phyloP scores from a whole-genome alignment of 1,140 invertebrate genomes.

The Grapholita molesta region DNA sequence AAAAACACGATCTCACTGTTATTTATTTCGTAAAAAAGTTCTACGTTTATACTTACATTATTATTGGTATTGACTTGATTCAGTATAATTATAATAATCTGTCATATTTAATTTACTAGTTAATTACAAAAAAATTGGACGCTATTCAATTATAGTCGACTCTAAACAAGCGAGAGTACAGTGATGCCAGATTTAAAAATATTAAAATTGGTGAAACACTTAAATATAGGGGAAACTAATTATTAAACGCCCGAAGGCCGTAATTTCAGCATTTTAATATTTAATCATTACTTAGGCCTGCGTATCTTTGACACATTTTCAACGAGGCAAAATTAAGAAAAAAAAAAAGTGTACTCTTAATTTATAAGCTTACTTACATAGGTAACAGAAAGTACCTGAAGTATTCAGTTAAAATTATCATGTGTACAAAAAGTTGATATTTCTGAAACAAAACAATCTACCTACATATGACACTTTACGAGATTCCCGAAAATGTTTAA shows the following conservation, averaged over 20 bases:
- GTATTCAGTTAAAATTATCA: no score
- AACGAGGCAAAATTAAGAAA: no score
- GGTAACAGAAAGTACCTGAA: no score
- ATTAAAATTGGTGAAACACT: neutral
- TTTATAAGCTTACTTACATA: no score
- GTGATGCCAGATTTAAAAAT: neutral
- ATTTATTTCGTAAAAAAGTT: constrained; percentile 5
- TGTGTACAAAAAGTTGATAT: neutral
- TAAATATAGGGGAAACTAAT: neutral
- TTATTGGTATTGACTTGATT: constrained; percentile 4
- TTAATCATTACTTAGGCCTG: neutral
- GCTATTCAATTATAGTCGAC: neutral
- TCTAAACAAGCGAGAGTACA: neutral
- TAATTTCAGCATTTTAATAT: neutral
- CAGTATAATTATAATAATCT: neutral
- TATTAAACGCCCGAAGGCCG: neutral
- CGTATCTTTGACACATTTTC: no score
- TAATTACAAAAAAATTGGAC: neutral
- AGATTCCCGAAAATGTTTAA: neutral
- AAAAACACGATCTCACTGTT: neutral
- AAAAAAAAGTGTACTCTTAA: no score
- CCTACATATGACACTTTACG: neutral
- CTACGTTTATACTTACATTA: constrained; percentile 15
- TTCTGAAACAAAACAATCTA: neutral
- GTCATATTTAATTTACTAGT: neutral